Evolutionary conservation across 2,888 invertebrate genomes (phyloP), one percentile per base, ranked within the genome.

Genomic region (Nipponacmea schrenckii): DNA sequence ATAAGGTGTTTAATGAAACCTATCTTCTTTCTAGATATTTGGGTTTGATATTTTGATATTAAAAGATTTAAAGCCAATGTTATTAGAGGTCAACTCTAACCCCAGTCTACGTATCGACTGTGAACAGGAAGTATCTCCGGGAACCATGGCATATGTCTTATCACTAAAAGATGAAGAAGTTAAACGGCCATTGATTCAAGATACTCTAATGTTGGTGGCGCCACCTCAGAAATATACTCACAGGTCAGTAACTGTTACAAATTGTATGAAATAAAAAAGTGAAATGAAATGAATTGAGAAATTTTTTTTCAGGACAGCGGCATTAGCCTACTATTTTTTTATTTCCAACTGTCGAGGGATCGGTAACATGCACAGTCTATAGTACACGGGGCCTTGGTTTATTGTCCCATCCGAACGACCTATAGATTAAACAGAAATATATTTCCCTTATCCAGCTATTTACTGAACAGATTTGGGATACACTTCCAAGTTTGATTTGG

Each of bases 71-170:
- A 83, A 85, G 48, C 90, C 90, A 0, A 84, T 90, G 48, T 81
- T 91, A 46, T 81, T 91, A 44, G 91, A 91, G 80, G 89, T 91
- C 20, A 91, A 91, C 80, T 85, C 90, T 15, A 90, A 89, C 72
- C 91, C 91, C 1, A 90, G 90, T 68, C 78, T 83, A 12, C 84
- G 89, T 27, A 86, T 90, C 12, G 90, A 89, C 74, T 87, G 85
- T 69, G 89, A 89, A 76, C 84, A 81, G 26, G 88, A 89, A 67
- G 75, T 86, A 0, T 69, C 83, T 0, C 81, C 84, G 0, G 87
- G 87, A 3, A 81, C 85, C 48, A 72, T 76, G 20, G 85, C 86
- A 67, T 83, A 83, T 73, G 50, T 85, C 8, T 79, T 78, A 26
- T 86, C 86, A 72, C 79, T 83, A 1, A 86, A 88, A 72, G 89